These are phyloP conservation scores for Pelodiscus sinensis DNA, from an alignment of 2,113 vertebrate genomes.

Conservation along the genomic window DNA sequence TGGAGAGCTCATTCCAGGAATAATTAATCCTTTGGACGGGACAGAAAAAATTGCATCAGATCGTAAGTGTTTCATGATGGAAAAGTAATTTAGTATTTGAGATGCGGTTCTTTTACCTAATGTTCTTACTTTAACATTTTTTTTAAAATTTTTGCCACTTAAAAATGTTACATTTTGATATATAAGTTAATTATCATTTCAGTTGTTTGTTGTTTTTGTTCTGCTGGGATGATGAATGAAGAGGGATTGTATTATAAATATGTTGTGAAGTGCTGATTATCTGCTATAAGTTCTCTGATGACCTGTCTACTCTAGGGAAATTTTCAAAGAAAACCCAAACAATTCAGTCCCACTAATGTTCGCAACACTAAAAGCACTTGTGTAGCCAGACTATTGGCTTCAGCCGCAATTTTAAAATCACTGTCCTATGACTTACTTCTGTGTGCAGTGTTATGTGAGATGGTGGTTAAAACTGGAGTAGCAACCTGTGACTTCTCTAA, in stretches of 20 bases:
- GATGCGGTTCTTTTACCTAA: neutral
- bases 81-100: neutral
- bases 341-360: neutral
- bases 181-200: neutral
- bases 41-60: constrained; percentile 94
- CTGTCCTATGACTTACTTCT: neutral
- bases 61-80: constrained; percentile 79
- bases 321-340: neutral
- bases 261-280: rapidly evolving
- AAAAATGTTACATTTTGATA: neutral
- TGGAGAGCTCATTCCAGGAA: constrained; percentile 92
- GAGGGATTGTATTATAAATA: neutral
- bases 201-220: neutral
- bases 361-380: neutral
- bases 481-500: neutral
- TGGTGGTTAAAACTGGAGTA: neutral
- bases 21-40: constrained; percentile 95
- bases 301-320: neutral
- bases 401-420: neutral
- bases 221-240: neutral
- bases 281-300: neutral
- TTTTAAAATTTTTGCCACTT: neutral
- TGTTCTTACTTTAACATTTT: neutral
- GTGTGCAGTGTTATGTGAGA: neutral
- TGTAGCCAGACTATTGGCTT: neutral